These are phyloP conservation scores for Drosophila diplacantha DNA, from an alignment of 2,888 invertebrate genomes.

Conservation along the genomic window DNA sequence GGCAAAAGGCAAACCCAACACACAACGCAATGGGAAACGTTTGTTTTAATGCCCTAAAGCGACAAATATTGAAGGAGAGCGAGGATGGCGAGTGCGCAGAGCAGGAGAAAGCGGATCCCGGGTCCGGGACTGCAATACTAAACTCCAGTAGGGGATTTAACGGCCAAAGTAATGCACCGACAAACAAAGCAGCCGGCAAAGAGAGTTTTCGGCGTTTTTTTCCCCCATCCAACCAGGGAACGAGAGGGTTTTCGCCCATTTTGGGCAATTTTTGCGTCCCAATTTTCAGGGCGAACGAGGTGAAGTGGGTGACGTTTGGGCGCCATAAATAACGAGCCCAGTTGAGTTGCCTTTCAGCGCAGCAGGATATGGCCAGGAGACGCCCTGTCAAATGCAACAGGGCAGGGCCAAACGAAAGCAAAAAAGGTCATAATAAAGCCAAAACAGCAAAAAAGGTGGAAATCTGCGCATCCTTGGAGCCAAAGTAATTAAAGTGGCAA, in stretches of 20 bases:
- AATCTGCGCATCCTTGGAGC: conserved; percentile 54
- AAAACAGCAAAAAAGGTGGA: conserved; percentile 19
- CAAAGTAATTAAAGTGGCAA: conserved; percentile 65
- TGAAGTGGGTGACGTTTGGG: conserved; percentile 12
- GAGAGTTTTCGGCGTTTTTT: conserved; percentile 33
- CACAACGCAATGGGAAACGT: conserved; percentile 64
- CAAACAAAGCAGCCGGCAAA: conserved; percentile 62
- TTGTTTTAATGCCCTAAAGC: conserved; percentile 73
- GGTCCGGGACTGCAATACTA: conserved; percentile 41
- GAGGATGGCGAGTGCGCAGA: background rate
- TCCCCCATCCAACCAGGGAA: background rate
- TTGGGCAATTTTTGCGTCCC: conserved; percentile 57
- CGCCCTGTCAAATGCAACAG: conserved; percentile 64
- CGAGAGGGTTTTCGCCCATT: conserved; percentile 25
- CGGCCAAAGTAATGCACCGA: conserved; percentile 70
- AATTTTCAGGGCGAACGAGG: conserved; percentile 25
- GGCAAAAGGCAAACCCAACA: conserved; percentile 48
- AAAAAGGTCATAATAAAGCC: conserved; percentile 13
- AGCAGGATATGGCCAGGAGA: conserved; percentile 25
- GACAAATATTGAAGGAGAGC: conserved; percentile 65
- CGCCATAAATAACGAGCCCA: conserved; percentile 38
- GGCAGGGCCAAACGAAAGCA: conserved; percentile 18
- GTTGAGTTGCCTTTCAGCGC: conserved; percentile 54
- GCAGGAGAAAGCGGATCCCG: conserved; percentile 6
- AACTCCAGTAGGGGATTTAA: conserved; percentile 62